Conservation (phyloP, 2,888 invertebrate genomes). For the Chymomyza fuscimana region DNA sequence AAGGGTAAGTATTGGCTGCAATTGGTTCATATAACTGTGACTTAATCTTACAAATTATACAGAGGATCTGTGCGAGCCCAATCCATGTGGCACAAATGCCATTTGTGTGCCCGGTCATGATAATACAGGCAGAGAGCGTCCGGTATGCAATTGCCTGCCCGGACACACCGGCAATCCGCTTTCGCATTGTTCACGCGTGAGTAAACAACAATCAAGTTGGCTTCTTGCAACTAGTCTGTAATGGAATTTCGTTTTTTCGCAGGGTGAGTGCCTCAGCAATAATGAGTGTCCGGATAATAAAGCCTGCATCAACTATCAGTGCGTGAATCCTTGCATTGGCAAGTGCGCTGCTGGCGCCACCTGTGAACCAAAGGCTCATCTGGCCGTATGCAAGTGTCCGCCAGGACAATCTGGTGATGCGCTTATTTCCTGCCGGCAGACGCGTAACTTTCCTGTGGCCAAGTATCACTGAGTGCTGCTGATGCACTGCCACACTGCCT, state of each 20-base stretch:
- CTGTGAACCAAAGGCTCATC: conserved; percentile 87
- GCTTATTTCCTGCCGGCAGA: conserved; percentile 82
- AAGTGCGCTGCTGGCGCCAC: conserved; percentile 89
- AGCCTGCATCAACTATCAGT: conserved; percentile 89
- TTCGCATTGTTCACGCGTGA: conserved; percentile 84
- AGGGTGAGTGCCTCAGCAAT: conserved; percentile 90
- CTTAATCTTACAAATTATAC: conserved; percentile 17
- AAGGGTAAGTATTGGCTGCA: conserved; percentile 82
- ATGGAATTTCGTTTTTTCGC: conserved; percentile 30
- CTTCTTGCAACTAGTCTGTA: background rate
- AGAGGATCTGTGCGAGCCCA: conserved; percentile 92
- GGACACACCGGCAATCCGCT: conserved; percentile 90
- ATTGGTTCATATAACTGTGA: background rate
- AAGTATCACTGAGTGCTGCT: conserved; percentile 68
- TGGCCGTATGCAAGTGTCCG: conserved; percentile 91
- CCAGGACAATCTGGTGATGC: conserved; percentile 84
- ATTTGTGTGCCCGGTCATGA: conserved; percentile 91
- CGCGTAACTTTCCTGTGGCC: conserved; percentile 77
- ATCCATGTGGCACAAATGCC: conserved; percentile 87
- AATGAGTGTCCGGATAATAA: conserved; percentile 87
- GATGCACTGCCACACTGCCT: conserved; percentile 60
- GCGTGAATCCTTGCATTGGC: conserved; percentile 87
- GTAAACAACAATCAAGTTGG: conserved; percentile 33
- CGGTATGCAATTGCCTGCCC: conserved; percentile 90
- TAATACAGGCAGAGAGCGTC: conserved; percentile 88